phyloP scores from a whole-genome alignment of 2,797 vertebrate genomes.

The Poecilia gillii region DNA sequence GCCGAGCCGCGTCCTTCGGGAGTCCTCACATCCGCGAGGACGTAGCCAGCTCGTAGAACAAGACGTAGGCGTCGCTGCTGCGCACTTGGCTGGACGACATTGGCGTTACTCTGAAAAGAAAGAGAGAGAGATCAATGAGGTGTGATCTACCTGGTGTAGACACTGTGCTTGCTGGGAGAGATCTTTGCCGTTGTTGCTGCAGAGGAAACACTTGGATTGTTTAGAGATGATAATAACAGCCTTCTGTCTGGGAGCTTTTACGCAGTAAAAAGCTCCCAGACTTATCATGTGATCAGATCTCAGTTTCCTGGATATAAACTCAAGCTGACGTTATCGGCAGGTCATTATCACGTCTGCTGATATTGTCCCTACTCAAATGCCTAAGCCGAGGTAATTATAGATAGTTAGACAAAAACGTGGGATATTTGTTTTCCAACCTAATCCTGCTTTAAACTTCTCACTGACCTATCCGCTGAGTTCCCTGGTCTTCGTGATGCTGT shows the following conservation, averaged over 20 bases:
- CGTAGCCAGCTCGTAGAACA: conserved; percentile 93
- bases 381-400: neutral
- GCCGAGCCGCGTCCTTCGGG: conserved; percentile 34
- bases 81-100: conserved; percentile 96
- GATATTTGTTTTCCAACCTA: too few relatives aligned
- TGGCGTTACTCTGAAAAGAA: conserved; percentile 87
- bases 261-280: neutral
- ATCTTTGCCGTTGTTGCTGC: neutral
- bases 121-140: neutral
- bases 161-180: neutral
- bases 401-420: neutral
- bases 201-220: neutral
- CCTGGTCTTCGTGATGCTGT: too few relatives aligned
- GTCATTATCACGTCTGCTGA: too few relatives aligned
- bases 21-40: conserved; percentile 88
- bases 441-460: too few relatives aligned
- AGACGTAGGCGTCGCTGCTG: conserved; percentile 95
- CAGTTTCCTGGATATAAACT: neutral
- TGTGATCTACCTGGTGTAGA: too few relatives aligned
- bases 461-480: too few relatives aligned
- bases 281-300: neutral
- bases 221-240: neutral
- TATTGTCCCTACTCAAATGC: too few relatives aligned
- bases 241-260: neutral
- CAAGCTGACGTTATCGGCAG: neutral